phyloP scores from a whole-genome alignment of 2,797 vertebrate genomes.

The Steatocranus sp. region DNA sequence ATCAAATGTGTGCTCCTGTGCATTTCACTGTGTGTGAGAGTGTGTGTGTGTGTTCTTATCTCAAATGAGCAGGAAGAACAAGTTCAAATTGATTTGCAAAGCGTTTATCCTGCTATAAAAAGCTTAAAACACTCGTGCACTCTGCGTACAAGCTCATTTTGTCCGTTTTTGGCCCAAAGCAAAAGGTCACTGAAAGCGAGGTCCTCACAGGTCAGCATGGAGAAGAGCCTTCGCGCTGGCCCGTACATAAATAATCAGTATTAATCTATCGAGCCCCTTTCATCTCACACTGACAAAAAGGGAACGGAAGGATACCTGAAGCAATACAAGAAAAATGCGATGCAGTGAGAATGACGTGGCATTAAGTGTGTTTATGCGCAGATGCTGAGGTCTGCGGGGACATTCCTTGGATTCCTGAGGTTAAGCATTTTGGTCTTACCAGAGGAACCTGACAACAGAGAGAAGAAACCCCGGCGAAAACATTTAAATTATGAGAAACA shows the following conservation, averaged over 20 bases:
- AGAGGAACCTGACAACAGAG: constrained; percentile 1
- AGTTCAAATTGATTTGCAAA: constrained; percentile 33
- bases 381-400: not conserved
- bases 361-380: constrained; percentile 4
- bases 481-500: not conserved
- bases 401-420: constrained; percentile 56
- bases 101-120: constrained; percentile 30
- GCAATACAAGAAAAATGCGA: constrained; percentile 29
- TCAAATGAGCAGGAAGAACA: constrained; percentile 32
- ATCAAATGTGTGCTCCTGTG: not conserved
- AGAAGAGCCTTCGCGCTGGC: constrained; percentile 20
- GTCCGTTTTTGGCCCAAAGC: not conserved
- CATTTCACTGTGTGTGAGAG: not conserved
- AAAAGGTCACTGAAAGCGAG: constrained; percentile 35
- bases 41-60: constrained; percentile 24
- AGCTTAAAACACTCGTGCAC: not conserved
- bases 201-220: not conserved
- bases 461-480: not conserved
- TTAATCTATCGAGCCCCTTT: constrained; percentile 38
- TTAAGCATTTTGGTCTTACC: constrained; percentile 1
- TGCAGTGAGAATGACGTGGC: constrained; percentile 16
- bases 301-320: constrained; percentile 12
- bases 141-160: not conserved
- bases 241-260: constrained; percentile 37
- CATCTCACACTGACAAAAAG: constrained; percentile 18